These are phyloP conservation scores for Leucoraja erinaceus DNA, from an alignment of 2,113 vertebrate species.

Conservation along the genomic window DNA sequence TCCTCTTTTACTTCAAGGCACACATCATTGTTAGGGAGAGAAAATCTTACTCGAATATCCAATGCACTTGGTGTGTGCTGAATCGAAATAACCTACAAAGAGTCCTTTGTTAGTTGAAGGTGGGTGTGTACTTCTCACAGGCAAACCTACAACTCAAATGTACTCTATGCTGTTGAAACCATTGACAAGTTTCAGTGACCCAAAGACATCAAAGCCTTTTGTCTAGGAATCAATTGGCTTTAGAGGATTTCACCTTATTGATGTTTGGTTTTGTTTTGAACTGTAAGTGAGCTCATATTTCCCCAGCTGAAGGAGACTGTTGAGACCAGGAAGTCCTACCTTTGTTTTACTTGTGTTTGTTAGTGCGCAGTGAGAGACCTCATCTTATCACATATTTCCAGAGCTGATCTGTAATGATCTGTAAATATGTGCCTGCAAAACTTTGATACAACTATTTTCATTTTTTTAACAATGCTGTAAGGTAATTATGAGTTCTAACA, in stretches of 20 bases:
- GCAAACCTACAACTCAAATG: not conserved
- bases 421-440: not conserved
- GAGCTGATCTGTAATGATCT: not conserved
- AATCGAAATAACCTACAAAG: not conserved
- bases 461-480: no score
- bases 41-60: not conserved
- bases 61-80: no score
- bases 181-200: not conserved
- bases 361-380: not conserved
- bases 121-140: not conserved
- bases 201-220: not conserved
- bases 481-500: conserved; percentile 8
- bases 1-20: not conserved
- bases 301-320: not conserved
- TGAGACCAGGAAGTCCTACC: not conserved
- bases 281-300: not conserved
- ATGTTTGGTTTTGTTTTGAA: not conserved
- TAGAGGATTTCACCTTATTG: not conserved
- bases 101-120: not conserved
- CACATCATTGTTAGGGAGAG: not conserved
- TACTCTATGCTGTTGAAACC: not conserved
- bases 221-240: not conserved
- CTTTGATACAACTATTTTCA: not conserved
- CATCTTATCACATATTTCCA: not conserved
- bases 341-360: not conserved